Evolutionary conservation across 2,113 vertebrate genomes (phyloP), one percentile per base, ranked within the genome.

Genomic region (Echinops telfairi): DNA sequence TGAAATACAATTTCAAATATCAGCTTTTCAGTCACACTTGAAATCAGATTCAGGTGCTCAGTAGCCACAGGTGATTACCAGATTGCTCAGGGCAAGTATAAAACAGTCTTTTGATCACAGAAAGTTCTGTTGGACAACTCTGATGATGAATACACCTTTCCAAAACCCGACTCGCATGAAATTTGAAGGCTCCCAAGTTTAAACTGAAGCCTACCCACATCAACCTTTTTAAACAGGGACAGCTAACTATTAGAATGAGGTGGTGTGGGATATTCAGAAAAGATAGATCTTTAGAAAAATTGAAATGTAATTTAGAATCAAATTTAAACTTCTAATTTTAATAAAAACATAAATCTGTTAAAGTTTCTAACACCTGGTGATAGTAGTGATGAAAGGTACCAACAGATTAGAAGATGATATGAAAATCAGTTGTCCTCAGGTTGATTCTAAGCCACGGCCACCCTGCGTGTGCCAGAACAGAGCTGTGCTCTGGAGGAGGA

Each of bases 61-160:
- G 10, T 29, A 27, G 73, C 57, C 25, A 2, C 40, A 6, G 23
- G n/a, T n/a, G 33, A 33, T 68, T 43, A 22, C 64, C 29, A 0
- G 43, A 3, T 12, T 23, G 84, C 29, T 12, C 9, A 14, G 22
- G 3, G 0, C 12, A 7, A 2, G 1, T 8, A 0, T 0, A 27
- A 27, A 23, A 0, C 7, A 1, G 53, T 68, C 20, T 53, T 66
- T 25, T 25, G 9, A 66, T 25, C 64, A 27, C 64, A 25, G 64
- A 66, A 66, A 66, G 23, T 25, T 22, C 60, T 62, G 19, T 62
- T 8, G 17, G 6, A 11, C 60, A 62, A 23, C 60, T 22, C 19
- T 62, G 31, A 53, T 12, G 47, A 14, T 53, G 47, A 53, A 14
- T 53, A 12, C 47, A 53, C 47, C 47, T 53, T 53, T 14, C 47